Evolutionary conservation across 1,140 invertebrate species (phyloP), one percentile per base, ranked within the genome.

Genomic region (Rhizoglyphus robini): DNA sequence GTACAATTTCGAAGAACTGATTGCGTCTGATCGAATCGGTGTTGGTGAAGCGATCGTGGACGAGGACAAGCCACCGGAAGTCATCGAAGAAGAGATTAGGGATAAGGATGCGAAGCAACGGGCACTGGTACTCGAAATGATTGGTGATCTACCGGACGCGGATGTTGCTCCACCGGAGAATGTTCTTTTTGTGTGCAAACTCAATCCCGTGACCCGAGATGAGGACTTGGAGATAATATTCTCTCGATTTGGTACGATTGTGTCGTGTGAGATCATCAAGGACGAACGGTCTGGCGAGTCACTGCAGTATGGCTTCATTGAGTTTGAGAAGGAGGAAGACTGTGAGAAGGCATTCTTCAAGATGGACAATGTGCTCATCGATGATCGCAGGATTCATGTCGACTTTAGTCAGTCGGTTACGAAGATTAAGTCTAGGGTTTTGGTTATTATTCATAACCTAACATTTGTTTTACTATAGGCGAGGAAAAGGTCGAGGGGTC

Each of bases 281-380:
- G 95, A 99, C 76, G 84, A 86, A 67, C 88, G 90, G 73, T 87
- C 88, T 2, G 86, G 87, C 8, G 92, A 97, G 74, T 99, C 95
- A 0, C 78, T 99, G 58, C 96, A 99, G 73, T 99, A 99, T 78
- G 96, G 94, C 2, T 99, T 99, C 75, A 90, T 99, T 70, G 96
- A 99, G 76, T 99, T 99, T 81, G 88, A 88, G 67, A 86, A 95
- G 68, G 67, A 70, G 85, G 74, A 96, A 75, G 84, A 93, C 11
- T 99, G 96, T 79, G 96, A 99, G 79, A 87, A 90, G 70, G 96
- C 96, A 2, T 99, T 93, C 78, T 96, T 99, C 71, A 99, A 99
- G 81, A 99, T 99, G 96, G 95, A 98, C 73, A 99, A 99, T 79
- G 95, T 99, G 0, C 78, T 99, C 0, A 99, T 99, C 71, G 96